Evolutionary conservation across 2,113 vertebrate genomes (phyloP).

Genomic region (Hiodon tergisus): DNA sequence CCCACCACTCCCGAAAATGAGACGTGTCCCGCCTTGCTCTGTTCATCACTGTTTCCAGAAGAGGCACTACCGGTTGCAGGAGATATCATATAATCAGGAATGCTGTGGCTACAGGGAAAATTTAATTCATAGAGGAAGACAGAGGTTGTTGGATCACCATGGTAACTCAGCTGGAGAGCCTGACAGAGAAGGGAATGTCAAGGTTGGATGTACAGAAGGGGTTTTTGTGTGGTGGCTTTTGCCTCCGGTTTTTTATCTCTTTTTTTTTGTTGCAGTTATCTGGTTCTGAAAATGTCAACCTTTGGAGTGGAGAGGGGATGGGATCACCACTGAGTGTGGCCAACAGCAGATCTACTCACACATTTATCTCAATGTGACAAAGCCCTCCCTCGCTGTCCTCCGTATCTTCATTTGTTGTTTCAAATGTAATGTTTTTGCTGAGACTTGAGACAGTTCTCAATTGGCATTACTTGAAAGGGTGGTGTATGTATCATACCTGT

Average conservation of each 20-base stretch:
- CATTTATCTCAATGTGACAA: too few relatives aligned
- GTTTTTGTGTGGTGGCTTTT: neutral
- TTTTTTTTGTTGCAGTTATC: neutral
- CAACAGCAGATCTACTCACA: too few relatives aligned
- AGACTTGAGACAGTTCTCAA: neutral
- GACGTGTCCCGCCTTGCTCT: neutral
- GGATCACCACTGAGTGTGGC: too few relatives aligned
- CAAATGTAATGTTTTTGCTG: neutral
- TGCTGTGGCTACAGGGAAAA: slow-evolving; percentile 8
- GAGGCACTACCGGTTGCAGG: neutral
- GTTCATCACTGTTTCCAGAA: slow-evolving; percentile 6
- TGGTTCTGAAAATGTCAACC: neutral
- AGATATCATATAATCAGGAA: slow-evolving; percentile 10
- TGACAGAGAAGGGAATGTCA: neutral
- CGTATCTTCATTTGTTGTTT: neutral
- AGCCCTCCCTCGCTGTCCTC: neutral
- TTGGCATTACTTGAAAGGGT: neutral
- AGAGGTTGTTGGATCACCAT: slow-evolving; percentile 11
- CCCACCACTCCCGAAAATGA: neutral
- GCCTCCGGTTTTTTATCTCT: too few relatives aligned
- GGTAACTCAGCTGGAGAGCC: slow-evolving; percentile 10
- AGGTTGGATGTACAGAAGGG: neutral
- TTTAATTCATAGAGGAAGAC: slow-evolving; percentile 1
- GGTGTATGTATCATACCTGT: neutral
- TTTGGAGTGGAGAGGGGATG: neutral